Conservation (phyloP, 2,797 vertebrate species). For the Phataginus tricuspis region DNA sequence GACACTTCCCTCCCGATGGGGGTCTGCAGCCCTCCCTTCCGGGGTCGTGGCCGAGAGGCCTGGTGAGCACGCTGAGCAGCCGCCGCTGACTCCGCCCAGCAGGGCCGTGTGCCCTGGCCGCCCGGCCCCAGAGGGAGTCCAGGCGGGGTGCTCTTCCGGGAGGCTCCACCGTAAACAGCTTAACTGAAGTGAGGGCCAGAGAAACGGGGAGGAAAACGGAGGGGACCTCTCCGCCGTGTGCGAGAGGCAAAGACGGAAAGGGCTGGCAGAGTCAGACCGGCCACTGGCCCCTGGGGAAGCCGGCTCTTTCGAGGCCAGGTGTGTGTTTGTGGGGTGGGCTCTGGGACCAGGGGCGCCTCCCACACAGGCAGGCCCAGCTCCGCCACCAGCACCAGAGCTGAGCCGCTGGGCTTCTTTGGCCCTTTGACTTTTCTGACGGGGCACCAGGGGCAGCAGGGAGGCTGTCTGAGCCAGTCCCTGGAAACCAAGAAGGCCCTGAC, state of each 20-base stretch:
- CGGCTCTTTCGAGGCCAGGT: not conserved
- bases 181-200: conserved; percentile 39
- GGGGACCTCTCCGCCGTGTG: not conserved
- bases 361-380: not conserved
- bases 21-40: not conserved
- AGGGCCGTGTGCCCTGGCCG: not conserved
- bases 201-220: not conserved
- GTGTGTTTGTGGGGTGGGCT: not conserved
- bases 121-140: conserved; percentile 40
- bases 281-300: not conserved
- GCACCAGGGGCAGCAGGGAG: not conserved
- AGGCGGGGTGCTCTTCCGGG: conserved; percentile 48
- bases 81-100: not conserved
- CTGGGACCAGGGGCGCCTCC: too few relatives aligned
- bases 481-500: conserved; percentile 5
- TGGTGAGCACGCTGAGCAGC: not conserved
- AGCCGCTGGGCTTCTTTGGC: not conserved
- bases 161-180: conserved; percentile 61
- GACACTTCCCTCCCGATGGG: not conserved
- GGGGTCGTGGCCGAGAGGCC: not conserved
- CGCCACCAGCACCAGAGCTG: not conserved
- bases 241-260: conserved; percentile 34
- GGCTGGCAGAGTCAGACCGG: conserved; percentile 37
- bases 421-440: not conserved
- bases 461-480: not conserved